These are phyloP conservation scores for Percina caprodes DNA, from an alignment of 2,113 vertebrate genomes.

Conservation along the genomic window DNA sequence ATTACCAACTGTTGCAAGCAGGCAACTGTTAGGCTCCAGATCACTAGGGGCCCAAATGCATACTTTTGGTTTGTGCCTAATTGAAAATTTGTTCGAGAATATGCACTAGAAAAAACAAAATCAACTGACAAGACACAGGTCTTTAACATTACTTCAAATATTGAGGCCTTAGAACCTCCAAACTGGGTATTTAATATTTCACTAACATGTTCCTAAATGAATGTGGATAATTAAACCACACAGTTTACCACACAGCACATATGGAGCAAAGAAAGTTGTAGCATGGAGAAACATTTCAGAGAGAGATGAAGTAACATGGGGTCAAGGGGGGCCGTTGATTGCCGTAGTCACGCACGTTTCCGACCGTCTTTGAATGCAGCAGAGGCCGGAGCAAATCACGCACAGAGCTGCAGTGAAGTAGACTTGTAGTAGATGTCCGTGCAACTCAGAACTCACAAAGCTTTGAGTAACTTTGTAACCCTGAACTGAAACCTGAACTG, in stretches of 20 bases:
- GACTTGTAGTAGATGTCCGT: neutral
- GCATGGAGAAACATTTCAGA: neutral
- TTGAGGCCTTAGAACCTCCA: too few relatives aligned
- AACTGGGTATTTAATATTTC: neutral
- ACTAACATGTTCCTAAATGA: neutral
- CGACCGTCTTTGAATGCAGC: conserved; percentile 41
- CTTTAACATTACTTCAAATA: neutral
- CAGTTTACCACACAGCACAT: neutral
- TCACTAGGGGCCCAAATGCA: neutral
- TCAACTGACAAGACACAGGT: neutral
- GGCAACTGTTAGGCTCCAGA: neutral
- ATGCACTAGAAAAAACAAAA: neutral
- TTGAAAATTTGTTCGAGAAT: neutral
- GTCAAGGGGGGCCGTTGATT: neutral
- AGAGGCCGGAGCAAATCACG: neutral
- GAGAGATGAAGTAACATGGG: neutral
- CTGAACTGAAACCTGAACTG: neutral
- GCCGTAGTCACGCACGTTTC: neutral
- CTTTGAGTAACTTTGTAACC: neutral
- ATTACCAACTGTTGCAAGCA: neutral
- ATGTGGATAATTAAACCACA: neutral
- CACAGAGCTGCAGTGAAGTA: neutral
- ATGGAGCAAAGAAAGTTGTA: neutral
- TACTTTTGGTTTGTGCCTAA: neutral
- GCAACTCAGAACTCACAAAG: neutral